Evolutionary conservation across 2,797 vertebrate genomes (phyloP), one percentile per base, ranked within the genome.

Genomic region (Lagorchestes hirsutus): DNA sequence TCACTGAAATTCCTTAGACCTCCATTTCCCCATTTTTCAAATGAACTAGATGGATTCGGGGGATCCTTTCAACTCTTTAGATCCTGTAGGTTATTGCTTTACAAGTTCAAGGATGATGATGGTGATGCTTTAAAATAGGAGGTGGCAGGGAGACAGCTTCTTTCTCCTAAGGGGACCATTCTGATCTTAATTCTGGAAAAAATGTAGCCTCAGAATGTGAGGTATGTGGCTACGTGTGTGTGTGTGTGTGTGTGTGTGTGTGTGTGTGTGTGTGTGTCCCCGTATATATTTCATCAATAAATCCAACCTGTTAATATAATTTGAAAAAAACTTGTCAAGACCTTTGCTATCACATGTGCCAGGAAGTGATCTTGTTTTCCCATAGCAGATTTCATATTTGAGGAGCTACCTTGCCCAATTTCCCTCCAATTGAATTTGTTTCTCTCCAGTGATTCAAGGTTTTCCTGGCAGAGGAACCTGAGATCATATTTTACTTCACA

Each of bases 271-370:
- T 93, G 40, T 90, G 57, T 56, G 5, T 10, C 8, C 59, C 29
- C 46, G 2, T 90, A 11, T 92, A 3, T 62, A 46, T 94, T 93
- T 96, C 67, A 74, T 97, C 52, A 97, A 92, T 40, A 93, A 95
- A 94, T 40, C 14, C 54, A 3, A 94, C 50, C n/a, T 95, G 11
- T 91, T 95, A 92, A 55, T 2, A 12, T 92, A 28, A 0, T 91
- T 96, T 95, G 27, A 67, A 97, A 95, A 82, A 14, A 0, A 52
- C 52, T 95, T 95, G 92, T 82, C n/a, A 46, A 94, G 28, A 54
- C 1, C 52, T 6, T 57, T 93, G 4, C 5, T 90, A 93, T 92
- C 28, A 12, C 67, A 1, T 57, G n/a, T 82, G 11, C 34, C 93
- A 55, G 4, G 50, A 74, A 10, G 8, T 96, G 54, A 22, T 58